Percentiles rank a stretch among this genome's conserved stretches.
Conservation (phyloP, 2,888 invertebrate genomes). For the Gibbula magus region DNA sequence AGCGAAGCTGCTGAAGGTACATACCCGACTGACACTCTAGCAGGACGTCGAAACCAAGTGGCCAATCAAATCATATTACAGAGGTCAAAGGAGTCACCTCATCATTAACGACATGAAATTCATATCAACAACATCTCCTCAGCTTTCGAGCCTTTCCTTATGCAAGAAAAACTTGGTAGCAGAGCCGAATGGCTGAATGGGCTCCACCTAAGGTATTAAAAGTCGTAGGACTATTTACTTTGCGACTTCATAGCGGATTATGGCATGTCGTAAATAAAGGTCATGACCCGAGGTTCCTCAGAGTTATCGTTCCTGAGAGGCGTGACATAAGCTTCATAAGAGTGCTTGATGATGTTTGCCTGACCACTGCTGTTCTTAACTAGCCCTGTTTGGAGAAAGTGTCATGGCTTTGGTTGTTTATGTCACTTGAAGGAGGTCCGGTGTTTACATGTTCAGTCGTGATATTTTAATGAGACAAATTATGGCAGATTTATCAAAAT, state of each 20-base stretch:
- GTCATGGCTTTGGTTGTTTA: not conserved
- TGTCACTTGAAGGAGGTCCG: not conserved
- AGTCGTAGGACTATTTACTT: not conserved
- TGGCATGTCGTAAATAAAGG: not conserved
- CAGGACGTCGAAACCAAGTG: no score
- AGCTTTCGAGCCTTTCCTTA: no score
- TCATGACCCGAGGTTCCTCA: not conserved
- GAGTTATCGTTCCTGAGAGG: slow-evolving; percentile 14
- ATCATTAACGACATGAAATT: no score
- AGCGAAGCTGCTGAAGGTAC: no score
- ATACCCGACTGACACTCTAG: no score
- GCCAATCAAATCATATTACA: no score
- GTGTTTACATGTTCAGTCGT: not conserved
- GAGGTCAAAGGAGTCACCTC: no score
- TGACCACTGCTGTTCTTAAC: not conserved
- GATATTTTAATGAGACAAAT: slow-evolving; percentile 18
- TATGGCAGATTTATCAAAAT: slow-evolving; percentile 17
- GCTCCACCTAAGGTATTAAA: not conserved
- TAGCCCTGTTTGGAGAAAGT: slow-evolving; percentile 7
- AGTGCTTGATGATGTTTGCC: slow-evolving; percentile 13
- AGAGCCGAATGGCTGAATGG: no score
- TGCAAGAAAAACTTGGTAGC: no score
- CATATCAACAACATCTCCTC: no score
- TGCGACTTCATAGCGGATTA: slow-evolving; percentile 2
- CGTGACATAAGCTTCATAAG: not conserved